Evolutionary conservation across 64 coral and sea anemone genomes (phyloP).

Genomic region (Porites australiensis): DNA sequence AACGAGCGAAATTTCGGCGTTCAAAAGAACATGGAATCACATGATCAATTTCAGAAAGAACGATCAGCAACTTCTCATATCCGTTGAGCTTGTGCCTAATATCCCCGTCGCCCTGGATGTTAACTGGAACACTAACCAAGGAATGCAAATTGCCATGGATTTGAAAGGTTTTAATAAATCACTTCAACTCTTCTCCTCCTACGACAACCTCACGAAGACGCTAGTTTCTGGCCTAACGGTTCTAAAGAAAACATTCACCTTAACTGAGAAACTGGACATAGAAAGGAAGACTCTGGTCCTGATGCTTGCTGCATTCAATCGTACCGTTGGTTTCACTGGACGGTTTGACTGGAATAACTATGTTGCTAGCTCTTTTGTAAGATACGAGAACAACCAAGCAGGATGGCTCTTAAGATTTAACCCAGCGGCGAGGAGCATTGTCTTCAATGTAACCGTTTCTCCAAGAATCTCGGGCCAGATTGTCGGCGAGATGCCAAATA

Average conservation of each 20-base stretch:
- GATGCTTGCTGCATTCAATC: slow-evolving; percentile 54
- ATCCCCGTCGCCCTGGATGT: slow-evolving; percentile 65
- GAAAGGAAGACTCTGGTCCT: slow-evolving; percentile 73
- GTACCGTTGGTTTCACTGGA: slow-evolving; percentile 78
- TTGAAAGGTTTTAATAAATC: slow-evolving; percentile 83
- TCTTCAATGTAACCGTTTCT: slow-evolving; percentile 85
- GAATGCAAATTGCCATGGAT: slow-evolving; percentile 74
- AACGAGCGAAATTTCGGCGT: slow-evolving; percentile 60
- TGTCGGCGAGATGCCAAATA: slow-evolving; percentile 83
- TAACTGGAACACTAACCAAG: slow-evolving; percentile 69
- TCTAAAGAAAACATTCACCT: slow-evolving; percentile 70
- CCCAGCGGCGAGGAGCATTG: slow-evolving; percentile 72
- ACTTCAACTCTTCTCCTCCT: slow-evolving; percentile 56
- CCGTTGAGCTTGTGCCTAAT: slow-evolving; percentile 81
- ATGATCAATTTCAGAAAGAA: slow-evolving; percentile 64
- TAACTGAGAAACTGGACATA: slow-evolving; percentile 70
- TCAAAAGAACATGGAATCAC: slow-evolving; percentile 85
- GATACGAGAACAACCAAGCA: slow-evolving; percentile 68
- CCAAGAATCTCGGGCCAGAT: slow-evolving; percentile 83
- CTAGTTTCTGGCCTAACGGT: slow-evolving; percentile 71
- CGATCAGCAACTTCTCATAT: slow-evolving; percentile 58
- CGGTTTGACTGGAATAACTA: slow-evolving; percentile 87
- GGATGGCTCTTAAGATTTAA: slow-evolving; percentile 83
- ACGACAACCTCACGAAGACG: slow-evolving; percentile 72
- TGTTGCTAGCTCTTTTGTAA: slow-evolving; percentile 75